These are phyloP conservation scores for Merluccius polli DNA, from an alignment of 2,797 vertebrate species.

Conservation along the genomic window DNA sequence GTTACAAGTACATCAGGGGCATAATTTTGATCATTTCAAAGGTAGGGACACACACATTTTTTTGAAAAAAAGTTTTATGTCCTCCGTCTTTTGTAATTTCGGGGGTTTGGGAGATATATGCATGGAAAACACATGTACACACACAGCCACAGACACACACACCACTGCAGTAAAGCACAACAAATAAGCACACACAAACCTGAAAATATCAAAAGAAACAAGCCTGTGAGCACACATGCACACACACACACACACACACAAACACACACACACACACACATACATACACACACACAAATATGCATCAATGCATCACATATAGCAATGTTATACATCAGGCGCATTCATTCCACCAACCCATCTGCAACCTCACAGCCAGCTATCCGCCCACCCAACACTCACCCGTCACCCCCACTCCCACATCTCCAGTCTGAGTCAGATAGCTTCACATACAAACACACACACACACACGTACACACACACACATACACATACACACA, in stretches of 20 bases:
- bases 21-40: no score
- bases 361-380: neutral
- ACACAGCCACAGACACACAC: neutral
- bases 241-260: neutral
- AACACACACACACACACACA: neutral
- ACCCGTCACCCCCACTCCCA: neutral
- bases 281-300: neutral
- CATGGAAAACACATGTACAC: neutral
- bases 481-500: slow-evolving; percentile 19
- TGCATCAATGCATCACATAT: neutral
- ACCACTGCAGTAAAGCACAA: no score
- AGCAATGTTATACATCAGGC: neutral
- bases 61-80: no score
- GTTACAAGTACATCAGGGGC: no score
- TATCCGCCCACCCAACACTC: neutral
- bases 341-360: neutral
- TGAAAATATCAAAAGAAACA: no score
- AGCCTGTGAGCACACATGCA: neutral
- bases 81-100: no score
- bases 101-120: neutral
- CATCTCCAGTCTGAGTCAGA: slow-evolving; percentile 49
- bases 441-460: slow-evolving; percentile 53
- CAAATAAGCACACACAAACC: no score
- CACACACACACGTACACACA: slow-evolving; percentile 11
- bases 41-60: no score